These are phyloP conservation scores for Volucella bombylans DNA, from an alignment of 2,888 invertebrate genomes.

Conservation along the genomic window DNA sequence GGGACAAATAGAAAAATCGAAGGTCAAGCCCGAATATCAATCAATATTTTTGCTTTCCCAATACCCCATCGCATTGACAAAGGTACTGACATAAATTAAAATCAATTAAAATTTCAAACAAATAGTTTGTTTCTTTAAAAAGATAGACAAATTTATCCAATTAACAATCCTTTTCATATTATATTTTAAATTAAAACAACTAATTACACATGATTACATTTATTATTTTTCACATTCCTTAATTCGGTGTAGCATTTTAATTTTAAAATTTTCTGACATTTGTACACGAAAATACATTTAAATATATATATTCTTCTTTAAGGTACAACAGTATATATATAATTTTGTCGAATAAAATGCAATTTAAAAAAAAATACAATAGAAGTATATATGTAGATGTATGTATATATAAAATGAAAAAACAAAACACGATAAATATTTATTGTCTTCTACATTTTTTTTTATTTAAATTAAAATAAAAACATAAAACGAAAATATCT, in stretches of 20 bases:
- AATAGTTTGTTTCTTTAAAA: no score
- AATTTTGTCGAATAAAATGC: not conserved
- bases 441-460: slow-evolving; percentile 65
- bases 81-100: no score
- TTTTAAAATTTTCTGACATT: slow-evolving; percentile 7
- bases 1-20: no score
- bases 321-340: slow-evolving; percentile 62
- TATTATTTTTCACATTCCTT: slow-evolving; percentile 47
- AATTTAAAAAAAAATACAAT: not conserved
- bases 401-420: not conserved
- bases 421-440: slow-evolving; percentile 23
- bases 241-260: slow-evolving; percentile 21
- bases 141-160: no score
- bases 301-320: slow-evolving; percentile 13
- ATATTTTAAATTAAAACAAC: not conserved
- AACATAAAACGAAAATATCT: slow-evolving; percentile 42
- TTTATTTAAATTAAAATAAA: slow-evolving; percentile 43
- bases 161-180: no score
- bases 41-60: no score
- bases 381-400: no score
- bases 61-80: no score
- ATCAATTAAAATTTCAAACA: no score
- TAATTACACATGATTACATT: slow-evolving; percentile 12
- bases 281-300: slow-evolving; percentile 56
- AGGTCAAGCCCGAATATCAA: no score